Base-by-base conservation (phyloP, 1,140 invertebrate species). In the Limonius californicus region DNA sequence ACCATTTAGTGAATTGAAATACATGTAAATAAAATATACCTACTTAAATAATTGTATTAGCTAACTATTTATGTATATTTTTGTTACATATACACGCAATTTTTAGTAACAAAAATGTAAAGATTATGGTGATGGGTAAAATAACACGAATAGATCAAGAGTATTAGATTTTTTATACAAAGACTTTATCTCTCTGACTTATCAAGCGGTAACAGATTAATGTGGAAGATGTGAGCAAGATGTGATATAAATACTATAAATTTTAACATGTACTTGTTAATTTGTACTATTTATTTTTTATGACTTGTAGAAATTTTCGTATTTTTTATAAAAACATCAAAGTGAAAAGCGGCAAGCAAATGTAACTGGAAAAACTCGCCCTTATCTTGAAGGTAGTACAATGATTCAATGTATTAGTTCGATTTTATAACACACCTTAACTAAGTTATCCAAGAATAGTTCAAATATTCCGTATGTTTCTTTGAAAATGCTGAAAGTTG, bases 1-100 rank as follows among this genome's bases (percentile, higher is more conserved):
- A n/a, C 7, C 35, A 14, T 2, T 39, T 39, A 11, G 4, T 32
- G 27, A 6, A 32, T 32, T 6, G 11, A 32, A 32, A 12, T 9
- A 39, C n/a, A 11, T 14, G 35, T 27, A 27, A 27, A 27, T 27
- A 27, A 27, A 9, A 27, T 4, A 27, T 27, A 27, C 9, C 23
- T 27, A 27, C 3, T 4, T 27, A n/a, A n/a, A 27, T 27, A 27
- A 39, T 39, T 39, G 35, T 14, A 9, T n/a, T 39, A 39, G 35
- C 35, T 50, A 50, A 50, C 45, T 19, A 18, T 50, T 50, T 50
- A 50, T 50, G 45, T 19, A 50, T 50, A 50, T 50, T 50, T 50
- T 50, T 50, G 45, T 50, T 50, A 50, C 45, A 12, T 19, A 39
- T 39, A 18, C 42, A 21, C n/a, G 15, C 15, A 18, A 6, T 50